Base-by-base conservation (phyloP, 1,140 invertebrate species). In the Caenorhabditis brenneri region DNA sequence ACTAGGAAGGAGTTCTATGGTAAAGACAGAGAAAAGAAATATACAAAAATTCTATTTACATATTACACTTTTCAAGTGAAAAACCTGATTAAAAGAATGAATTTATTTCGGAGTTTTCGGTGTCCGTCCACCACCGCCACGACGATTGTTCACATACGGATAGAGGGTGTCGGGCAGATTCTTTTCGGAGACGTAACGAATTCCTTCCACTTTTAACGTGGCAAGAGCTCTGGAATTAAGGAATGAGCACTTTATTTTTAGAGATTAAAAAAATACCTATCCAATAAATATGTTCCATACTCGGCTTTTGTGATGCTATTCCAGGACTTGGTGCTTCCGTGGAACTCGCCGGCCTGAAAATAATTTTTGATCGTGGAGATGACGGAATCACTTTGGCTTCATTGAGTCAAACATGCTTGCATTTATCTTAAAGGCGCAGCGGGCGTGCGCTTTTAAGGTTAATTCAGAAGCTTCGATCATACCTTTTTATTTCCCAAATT, bases 81-180 rank as follows among this genome's bases (percentile, higher is more conserved):
- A 51, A 51, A 51, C 42, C 22, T n/a, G 49, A n/a, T 4, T n/a
- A 51, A 51, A n/a, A 7, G 1, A 51, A n/a, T 42, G 12, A 10
- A 55, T 10, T 46, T 74, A 74, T 74, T 74, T 74, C 65, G 65
- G 65, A 9, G 65, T 74, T 74, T 74, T 74, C 46, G 65, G 65
- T 74, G 65, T 74, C 65, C 65, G 65, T 42, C 29, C 65, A 74
- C 65, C 65, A 19, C 31, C 60, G 9, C 60, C 60, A 7, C 65
- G 65, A 4, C 65, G 65, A 74, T 74, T 74, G 1, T 12, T 74
- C n/a, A 74, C 65, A 42, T 74, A 42, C 46, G 65, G 65, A 42
- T 74, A 74, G 19, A 74, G 33, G 5, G 19, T 42, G 19, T 74
- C 65, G 1, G 65, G 65, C 2, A 74, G 65, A 31, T 42, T 74